A percentile compares a stretch with the other conserved stretches of the same genome.
phyloP scores from a whole-genome alignment of 1,140 invertebrate species.

The Ceratitis capitata region DNA sequence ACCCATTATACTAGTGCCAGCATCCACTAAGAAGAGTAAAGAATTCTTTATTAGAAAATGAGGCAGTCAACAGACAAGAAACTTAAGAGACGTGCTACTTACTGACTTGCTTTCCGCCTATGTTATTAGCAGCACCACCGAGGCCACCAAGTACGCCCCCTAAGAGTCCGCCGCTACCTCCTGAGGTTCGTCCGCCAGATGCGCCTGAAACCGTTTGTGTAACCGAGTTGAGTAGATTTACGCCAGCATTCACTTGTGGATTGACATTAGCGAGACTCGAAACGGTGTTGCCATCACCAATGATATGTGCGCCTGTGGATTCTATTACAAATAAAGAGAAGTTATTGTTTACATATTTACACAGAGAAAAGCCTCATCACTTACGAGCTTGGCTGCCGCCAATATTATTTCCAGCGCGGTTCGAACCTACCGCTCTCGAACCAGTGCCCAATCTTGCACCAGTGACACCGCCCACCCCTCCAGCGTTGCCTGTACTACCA shows the following conservation, averaged over 20 bases:
- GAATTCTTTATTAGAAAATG: too few relatives aligned
- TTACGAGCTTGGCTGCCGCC: not conserved
- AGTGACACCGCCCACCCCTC: not conserved
- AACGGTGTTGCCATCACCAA: not conserved
- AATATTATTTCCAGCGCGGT: not conserved
- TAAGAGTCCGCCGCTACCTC: not conserved
- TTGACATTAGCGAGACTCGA: not conserved
- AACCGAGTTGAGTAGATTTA: not conserved
- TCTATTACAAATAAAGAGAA: not conserved
- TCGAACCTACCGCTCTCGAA: not conserved
- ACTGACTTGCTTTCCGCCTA: not conserved
- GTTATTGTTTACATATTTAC: not conserved
- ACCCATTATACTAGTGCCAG: not conserved
- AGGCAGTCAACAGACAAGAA: not conserved
- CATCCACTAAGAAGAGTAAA: not conserved
- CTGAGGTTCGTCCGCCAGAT: not conserved
- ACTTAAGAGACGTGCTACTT: not conserved
- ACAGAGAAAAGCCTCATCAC: not conserved
- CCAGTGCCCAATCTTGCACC: not conserved
- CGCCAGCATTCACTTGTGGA: not conserved
- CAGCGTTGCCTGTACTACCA: not conserved
- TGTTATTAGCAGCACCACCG: not conserved
- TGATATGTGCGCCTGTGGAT: not conserved
- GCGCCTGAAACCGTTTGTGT: not conserved
- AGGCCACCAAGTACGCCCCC: not conserved